Percentiles rank a stretch among this genome's conserved stretches.
These are phyloP conservation scores for Gymnoscopelus microlampas DNA, from an alignment of 2,797 vertebrate genomes.

Conservation along the genomic window DNA sequence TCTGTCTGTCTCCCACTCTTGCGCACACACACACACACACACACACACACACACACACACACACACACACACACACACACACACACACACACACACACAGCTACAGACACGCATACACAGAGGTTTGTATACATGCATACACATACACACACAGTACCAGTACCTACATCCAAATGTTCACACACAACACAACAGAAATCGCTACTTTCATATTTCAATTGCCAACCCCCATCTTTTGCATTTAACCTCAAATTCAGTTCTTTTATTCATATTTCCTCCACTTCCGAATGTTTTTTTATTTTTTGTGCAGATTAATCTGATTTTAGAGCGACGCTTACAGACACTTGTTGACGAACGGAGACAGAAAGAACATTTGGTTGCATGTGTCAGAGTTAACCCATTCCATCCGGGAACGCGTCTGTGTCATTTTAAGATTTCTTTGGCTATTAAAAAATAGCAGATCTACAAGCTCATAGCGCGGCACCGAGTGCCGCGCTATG, in stretches of 20 bases:
- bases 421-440: too few relatives aligned
- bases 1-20: constrained; percentile 51
- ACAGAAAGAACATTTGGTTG: too few relatives aligned
- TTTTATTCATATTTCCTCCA: too few relatives aligned
- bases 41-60: constrained; percentile 56
- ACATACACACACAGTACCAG: constrained; percentile 47
- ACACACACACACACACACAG: constrained; percentile 2
- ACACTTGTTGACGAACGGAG: too few relatives aligned
- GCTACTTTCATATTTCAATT: neutral
- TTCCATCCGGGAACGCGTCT: too few relatives aligned
- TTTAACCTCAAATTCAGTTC: neutral
- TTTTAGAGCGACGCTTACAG: too few relatives aligned
- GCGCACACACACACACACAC: constrained; percentile 29
- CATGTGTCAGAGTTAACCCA: too few relatives aligned
- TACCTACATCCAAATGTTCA: constrained; percentile 32
- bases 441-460: too few relatives aligned
- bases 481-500: too few relatives aligned
- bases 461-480: too few relatives aligned
- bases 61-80: constrained; percentile 36
- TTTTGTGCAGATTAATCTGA: too few relatives aligned
- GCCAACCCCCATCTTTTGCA: constrained; percentile 14
- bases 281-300: too few relatives aligned
- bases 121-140: constrained; percentile 23
- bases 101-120: neutral
- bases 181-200: constrained; percentile 48